Conservation (phyloP, 2,797 vertebrate genomes). For the Gouania willdenowi region DNA sequence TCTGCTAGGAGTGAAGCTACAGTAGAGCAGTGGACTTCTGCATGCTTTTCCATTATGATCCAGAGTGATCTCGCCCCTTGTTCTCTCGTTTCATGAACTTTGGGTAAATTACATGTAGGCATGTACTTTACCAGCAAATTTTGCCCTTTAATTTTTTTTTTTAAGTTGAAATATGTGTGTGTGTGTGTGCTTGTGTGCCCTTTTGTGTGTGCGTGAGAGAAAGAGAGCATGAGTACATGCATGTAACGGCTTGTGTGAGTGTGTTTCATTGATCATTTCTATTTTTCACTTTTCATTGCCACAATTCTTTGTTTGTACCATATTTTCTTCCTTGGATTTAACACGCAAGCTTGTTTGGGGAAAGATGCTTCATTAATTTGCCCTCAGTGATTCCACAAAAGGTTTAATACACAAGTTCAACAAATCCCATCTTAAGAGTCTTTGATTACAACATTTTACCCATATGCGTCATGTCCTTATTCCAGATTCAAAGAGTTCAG, state of each 20-base stretch:
- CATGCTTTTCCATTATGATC: conserved; percentile 72
- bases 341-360: conserved; percentile 37
- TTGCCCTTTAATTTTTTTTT: conserved; percentile 39
- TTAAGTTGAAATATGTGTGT: conserved; percentile 24
- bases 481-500: conserved; percentile 28
- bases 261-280: conserved; percentile 41
- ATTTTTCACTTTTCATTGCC: conserved; percentile 54
- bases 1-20: conserved; percentile 77
- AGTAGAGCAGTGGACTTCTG: conserved; percentile 75
- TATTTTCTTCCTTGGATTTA: conserved; percentile 23
- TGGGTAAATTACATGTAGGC: conserved; percentile 59
- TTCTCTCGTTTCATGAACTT: conserved; percentile 59
- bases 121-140: conserved; percentile 61
- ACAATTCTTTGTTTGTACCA: conserved; percentile 53
- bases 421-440: conserved; percentile 30
- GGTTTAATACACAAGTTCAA: conserved; percentile 22
- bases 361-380: conserved; percentile 21
- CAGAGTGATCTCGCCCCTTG: conserved; percentile 54
- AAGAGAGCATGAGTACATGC: conserved; percentile 5
- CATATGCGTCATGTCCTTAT: conserved; percentile 20
- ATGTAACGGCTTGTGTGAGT: conserved; percentile 51
- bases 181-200: conserved; percentile 41
- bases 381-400: conserved; percentile 28
- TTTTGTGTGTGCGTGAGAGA: conserved; percentile 30
- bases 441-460: conserved; percentile 32